Evolutionary conservation across 2,113 vertebrate genomes (phyloP).

Genomic region (Sporophila hypoxantha): DNA sequence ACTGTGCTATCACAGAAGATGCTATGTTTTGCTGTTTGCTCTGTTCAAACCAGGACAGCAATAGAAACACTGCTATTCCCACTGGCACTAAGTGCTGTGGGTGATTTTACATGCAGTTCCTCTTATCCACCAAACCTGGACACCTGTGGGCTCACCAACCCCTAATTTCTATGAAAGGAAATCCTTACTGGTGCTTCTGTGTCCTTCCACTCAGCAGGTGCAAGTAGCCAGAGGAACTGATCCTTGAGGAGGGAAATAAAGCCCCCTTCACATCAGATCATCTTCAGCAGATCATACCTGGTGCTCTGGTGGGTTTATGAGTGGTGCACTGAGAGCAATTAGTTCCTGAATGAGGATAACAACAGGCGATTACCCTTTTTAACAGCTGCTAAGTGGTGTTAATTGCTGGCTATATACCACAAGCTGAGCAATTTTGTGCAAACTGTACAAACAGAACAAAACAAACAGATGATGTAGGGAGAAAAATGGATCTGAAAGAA

Average conservation of each 20-base stretch:
- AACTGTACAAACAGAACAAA: slow-evolving; percentile 60
- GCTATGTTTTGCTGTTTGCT: not conserved
- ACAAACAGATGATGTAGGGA: slow-evolving; percentile 32
- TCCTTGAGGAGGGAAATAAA: not conserved
- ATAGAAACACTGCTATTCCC: not conserved
- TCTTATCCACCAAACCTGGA: not conserved
- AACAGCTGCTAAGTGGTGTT: slow-evolving; percentile 69
- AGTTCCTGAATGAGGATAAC: slow-evolving; percentile 61
- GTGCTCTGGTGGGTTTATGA: slow-evolving; percentile 42
- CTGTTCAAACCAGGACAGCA: rapidly evolving
- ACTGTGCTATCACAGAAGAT: rapidly evolving
- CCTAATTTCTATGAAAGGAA: not conserved
- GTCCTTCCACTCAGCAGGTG: not conserved
- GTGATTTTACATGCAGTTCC: not conserved
- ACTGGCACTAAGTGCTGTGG: no score
- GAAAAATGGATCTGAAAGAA: slow-evolving; percentile 19
- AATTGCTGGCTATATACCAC: slow-evolving; percentile 66
- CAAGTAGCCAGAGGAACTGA: not conserved
- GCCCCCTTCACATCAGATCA: not conserved
- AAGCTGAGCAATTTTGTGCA: slow-evolving; percentile 57
- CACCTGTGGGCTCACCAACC: rapidly evolving
- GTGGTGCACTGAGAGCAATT: slow-evolving; percentile 51
- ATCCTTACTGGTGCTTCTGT: not conserved
- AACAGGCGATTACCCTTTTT: slow-evolving; percentile 53
- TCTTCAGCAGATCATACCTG: slow-evolving; percentile 36